Conservation (phyloP, 2,113 vertebrate genomes). For the Zosterops lateralis region DNA sequence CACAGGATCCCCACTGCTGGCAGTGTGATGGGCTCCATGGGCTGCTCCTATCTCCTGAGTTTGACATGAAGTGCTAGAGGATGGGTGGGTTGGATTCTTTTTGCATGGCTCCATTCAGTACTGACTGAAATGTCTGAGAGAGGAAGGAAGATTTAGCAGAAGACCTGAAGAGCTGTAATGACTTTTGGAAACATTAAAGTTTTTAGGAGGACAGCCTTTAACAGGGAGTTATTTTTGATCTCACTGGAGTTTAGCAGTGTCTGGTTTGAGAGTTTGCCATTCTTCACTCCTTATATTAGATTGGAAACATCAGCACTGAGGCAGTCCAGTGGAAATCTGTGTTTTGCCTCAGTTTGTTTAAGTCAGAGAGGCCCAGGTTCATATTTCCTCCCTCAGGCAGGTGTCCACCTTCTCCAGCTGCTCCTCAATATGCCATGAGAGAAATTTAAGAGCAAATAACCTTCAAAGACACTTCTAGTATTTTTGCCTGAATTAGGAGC, state of each 20-base stretch:
- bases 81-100: neutral
- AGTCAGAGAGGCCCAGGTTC: neutral
- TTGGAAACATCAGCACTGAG: neutral
- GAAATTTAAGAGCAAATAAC: neutral
- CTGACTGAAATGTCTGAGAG: neutral
- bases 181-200: neutral
- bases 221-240: neutral
- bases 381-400: neutral
- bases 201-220: neutral
- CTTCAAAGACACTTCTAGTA: neutral
- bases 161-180: neutral
- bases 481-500: neutral
- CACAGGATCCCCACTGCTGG: neutral
- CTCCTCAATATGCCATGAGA: neutral
- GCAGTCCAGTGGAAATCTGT: neutral
- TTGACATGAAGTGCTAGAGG: neutral
- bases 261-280: neutral
- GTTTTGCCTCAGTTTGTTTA: neutral
- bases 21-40: neutral
- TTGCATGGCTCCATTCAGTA: neutral
- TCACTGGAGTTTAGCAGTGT: neutral
- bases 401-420: neutral
- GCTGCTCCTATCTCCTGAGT: conserved; percentile 1
- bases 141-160: neutral
- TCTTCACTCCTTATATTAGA: neutral